Percentiles rank a stretch among this genome's conserved stretches.
Conservation (phyloP, 2,113 vertebrate genomes). For the Mohoua ochrocephala region DNA sequence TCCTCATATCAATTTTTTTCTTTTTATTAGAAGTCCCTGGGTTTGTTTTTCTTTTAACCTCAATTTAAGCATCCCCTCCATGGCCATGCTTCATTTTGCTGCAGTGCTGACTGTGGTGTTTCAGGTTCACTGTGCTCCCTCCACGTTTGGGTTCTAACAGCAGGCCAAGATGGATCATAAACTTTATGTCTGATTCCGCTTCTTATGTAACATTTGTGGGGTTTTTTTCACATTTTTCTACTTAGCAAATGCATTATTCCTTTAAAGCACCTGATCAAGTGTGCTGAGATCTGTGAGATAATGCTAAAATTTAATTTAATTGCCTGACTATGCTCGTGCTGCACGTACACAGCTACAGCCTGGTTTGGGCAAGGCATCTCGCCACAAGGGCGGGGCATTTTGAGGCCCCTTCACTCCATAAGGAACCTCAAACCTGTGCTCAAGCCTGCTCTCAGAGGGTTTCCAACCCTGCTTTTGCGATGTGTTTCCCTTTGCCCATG, state of each 20-base stretch:
- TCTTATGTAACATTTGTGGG: background rate
- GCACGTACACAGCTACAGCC: accelerated
- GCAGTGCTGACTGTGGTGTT: background rate
- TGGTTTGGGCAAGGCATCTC: background rate
- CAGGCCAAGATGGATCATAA: background rate
- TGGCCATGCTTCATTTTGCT: background rate
- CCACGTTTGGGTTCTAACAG: background rate
- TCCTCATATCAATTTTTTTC: background rate
- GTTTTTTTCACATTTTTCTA: background rate
- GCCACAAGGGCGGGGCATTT: background rate
- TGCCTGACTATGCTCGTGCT: background rate
- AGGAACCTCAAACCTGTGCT: background rate
- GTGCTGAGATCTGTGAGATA: background rate
- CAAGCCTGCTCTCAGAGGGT: background rate
- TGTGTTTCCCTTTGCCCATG: background rate
- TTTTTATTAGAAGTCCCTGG: background rate
- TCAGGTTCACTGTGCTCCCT: background rate
- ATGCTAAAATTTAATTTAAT: background rate
- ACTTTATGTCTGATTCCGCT: background rate
- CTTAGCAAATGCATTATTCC: background rate
- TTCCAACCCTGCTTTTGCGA: background rate
- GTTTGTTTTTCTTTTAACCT: background rate
- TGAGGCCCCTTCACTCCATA: background rate
- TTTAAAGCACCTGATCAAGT: background rate
- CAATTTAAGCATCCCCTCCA: background rate